These are phyloP conservation scores for Sympetrum striolatum DNA, from an alignment of 2,888 invertebrate genomes.

Conservation along the genomic window DNA sequence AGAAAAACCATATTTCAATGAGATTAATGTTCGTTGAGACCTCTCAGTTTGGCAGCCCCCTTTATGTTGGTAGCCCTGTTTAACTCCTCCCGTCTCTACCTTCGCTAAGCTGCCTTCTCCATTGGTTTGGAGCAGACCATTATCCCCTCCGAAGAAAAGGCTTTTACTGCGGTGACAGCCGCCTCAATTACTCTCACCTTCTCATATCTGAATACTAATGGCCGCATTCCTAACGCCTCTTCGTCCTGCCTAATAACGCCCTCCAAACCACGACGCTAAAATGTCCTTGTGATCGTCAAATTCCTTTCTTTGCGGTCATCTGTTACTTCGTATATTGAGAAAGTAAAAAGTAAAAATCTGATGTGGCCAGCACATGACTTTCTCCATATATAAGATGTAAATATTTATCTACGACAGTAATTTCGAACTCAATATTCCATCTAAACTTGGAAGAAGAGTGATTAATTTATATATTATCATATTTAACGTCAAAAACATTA, in stretches of 20 bases:
- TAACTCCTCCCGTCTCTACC: background rate
- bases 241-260: background rate
- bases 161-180: constrained; percentile 25
- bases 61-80: too few species aligned
- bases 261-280: background rate
- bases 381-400: too few species aligned
- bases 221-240: constrained; percentile 9
- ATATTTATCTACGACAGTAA: too few species aligned
- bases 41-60: too few species aligned
- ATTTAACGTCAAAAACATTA: too few species aligned
- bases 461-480: too few species aligned
- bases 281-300: background rate
- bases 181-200: constrained; percentile 31
- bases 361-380: too few species aligned
- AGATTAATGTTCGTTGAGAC: too few species aligned
- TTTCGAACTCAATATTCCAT: too few species aligned
- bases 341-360: too few species aligned
- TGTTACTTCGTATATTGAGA: background rate
- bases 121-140: constrained; percentile 8
- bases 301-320: background rate
- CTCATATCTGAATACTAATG: constrained; percentile 30
- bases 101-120: background rate
- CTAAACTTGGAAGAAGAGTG: too few species aligned
- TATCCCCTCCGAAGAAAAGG: background rate
- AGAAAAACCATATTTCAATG: too few species aligned